phyloP scores from a whole-genome alignment of 2,113 vertebrate species.

The Pantherophis guttatus region DNA sequence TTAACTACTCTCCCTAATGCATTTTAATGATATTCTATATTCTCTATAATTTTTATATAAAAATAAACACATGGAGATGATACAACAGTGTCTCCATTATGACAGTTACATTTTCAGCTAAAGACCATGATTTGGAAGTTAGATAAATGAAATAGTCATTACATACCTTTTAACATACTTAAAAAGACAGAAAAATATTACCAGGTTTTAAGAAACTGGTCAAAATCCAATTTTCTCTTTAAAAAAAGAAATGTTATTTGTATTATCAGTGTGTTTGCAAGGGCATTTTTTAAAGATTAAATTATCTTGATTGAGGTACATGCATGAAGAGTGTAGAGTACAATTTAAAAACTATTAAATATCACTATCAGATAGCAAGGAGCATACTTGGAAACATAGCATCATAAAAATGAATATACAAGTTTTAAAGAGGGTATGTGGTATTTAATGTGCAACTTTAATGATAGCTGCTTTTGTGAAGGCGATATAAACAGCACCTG shows the following conservation, averaged over 20 bases:
- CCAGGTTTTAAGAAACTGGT: neutral
- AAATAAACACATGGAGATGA: conserved; percentile 62
- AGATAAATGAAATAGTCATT: neutral
- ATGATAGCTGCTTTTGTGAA: neutral
- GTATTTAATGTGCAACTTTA: neutral
- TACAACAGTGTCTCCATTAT: conserved; percentile 56
- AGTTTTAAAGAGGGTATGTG: neutral
- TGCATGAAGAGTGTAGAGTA: neutral
- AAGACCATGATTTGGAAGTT: conserved; percentile 18
- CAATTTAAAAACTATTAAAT: neutral
- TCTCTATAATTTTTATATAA: conserved; percentile 60
- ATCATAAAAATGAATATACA: neutral
- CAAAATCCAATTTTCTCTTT: neutral
- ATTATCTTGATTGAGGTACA: neutral
- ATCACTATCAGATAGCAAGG: neutral
- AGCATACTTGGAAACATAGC: neutral
- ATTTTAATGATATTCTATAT: conserved; percentile 68
- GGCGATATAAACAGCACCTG: neutral
- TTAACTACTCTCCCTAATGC: conserved; percentile 61
- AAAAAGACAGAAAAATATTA: neutral
- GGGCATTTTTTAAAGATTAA: neutral
- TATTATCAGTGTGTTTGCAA: neutral
- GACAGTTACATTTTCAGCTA: conserved; percentile 61
- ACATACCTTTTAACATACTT: neutral
- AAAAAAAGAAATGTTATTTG: neutral